Evolutionary conservation across 2,113 vertebrate genomes (phyloP).

Genomic region (Malurus melanocephalus): DNA sequence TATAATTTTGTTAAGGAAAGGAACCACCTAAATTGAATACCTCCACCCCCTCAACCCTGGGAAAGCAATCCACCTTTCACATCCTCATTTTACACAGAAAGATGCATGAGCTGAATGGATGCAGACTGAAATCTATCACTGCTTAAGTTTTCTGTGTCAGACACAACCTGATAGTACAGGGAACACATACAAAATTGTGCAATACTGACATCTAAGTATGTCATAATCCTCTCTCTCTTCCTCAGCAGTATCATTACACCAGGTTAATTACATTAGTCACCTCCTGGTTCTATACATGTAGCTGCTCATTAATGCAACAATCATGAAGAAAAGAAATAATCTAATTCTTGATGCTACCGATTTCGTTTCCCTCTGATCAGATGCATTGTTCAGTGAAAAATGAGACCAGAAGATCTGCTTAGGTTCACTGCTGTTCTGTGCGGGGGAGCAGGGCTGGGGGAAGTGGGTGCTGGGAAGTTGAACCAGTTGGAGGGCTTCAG

Average conservation of each 20-base stretch:
- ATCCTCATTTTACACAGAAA: background rate
- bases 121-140: constrained; percentile 15
- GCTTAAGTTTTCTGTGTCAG: constrained; percentile 53
- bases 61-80: background rate
- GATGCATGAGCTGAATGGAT: constrained; percentile 9
- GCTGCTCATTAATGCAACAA: constrained; percentile 57
- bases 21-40: background rate
- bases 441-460: background rate
- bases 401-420: background rate
- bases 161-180: constrained; percentile 10
- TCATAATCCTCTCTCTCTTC: constrained; percentile 25
- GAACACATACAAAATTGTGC: constrained; percentile 1
- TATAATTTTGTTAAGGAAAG: background rate
- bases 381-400: constrained; percentile 33
- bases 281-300: constrained; percentile 38
- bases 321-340: constrained; percentile 29
- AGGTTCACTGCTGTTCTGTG: background rate
- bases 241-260: constrained; percentile 27
- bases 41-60: background rate
- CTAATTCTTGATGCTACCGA: constrained; percentile 23
- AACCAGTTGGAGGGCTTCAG: constrained; percentile 2
- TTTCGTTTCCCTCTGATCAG: constrained; percentile 48
- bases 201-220: constrained; percentile 40
- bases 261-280: constrained; percentile 60
- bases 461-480: background rate